phyloP scores from a whole-genome alignment of 2,888 invertebrate genomes.

The Amphipyra berbera region DNA sequence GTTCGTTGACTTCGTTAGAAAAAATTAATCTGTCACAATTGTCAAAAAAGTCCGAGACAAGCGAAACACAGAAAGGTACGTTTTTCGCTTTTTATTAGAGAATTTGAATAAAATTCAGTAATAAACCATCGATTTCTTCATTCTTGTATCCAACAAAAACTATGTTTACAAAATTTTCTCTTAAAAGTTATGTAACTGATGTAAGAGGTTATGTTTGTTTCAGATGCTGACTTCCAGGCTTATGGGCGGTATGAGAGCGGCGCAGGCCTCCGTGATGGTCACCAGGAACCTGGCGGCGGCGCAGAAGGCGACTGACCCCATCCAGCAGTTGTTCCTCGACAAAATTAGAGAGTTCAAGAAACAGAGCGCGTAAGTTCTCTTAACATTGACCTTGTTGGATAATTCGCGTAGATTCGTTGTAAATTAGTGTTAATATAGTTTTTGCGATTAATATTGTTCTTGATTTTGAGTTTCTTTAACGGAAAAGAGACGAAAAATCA shows the following conservation, averaged over 20 bases:
- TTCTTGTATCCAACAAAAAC: constrained; percentile 9
- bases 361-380: constrained; percentile 94
- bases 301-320: constrained; percentile 95
- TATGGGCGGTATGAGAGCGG: constrained; percentile 85
- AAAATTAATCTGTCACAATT: constrained; percentile 52
- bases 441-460: background rate
- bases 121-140: background rate
- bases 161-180: constrained; percentile 39
- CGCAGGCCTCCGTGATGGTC: constrained; percentile 85
- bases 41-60: constrained; percentile 64
- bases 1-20: too few species aligned
- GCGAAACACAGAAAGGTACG: constrained; percentile 67
- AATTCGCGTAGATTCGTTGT: constrained; percentile 5
- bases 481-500: background rate
- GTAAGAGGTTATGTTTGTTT: constrained; percentile 81
- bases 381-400: constrained; percentile 36
- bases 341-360: constrained; percentile 97
- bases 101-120: constrained; percentile 8
- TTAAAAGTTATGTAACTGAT: constrained; percentile 74
- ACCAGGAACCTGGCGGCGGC: constrained; percentile 93
- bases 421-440: background rate
- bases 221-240: constrained; percentile 90
- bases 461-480: background rate
- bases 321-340: constrained; percentile 97
- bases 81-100: constrained; percentile 30